A percentile compares a stretch with the other conserved stretches of the same genome.
Evolutionary conservation across 2,888 invertebrate species (phyloP).

Genomic region (Plagiodera versicolora): DNA sequence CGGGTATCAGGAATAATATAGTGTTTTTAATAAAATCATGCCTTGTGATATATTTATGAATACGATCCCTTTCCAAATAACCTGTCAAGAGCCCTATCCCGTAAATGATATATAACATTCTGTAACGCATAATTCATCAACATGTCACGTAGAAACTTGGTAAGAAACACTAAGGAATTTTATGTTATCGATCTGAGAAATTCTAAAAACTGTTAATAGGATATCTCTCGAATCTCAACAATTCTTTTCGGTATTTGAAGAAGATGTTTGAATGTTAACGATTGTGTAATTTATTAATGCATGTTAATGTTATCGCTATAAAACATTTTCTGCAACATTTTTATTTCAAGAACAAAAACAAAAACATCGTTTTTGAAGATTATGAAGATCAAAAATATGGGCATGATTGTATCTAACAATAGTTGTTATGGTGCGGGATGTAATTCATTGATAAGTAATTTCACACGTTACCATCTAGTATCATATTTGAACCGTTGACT

Average conservation of each 20-base stretch:
- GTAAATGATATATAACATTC: background rate
- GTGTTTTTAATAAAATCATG: conserved; percentile 1
- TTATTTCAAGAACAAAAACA: too few species aligned
- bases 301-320: too few species aligned
- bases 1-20: background rate
- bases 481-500: background rate
- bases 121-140: background rate
- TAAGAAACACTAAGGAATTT: background rate
- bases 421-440: too few species aligned
- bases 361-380: too few species aligned
- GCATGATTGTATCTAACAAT: too few species aligned
- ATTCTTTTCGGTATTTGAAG: too few species aligned
- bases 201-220: background rate
- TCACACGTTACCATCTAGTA: too few species aligned
- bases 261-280: too few species aligned
- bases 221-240: background rate
- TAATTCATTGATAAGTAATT: too few species aligned
- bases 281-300: too few species aligned
- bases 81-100: background rate
- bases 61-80: background rate
- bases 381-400: too few species aligned
- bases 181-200: background rate
- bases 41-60: background rate
- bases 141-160: background rate
- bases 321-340: too few species aligned